Evolutionary conservation across 2,113 vertebrate genomes (phyloP).

Genomic region (Eudyptes chrysolophus): DNA sequence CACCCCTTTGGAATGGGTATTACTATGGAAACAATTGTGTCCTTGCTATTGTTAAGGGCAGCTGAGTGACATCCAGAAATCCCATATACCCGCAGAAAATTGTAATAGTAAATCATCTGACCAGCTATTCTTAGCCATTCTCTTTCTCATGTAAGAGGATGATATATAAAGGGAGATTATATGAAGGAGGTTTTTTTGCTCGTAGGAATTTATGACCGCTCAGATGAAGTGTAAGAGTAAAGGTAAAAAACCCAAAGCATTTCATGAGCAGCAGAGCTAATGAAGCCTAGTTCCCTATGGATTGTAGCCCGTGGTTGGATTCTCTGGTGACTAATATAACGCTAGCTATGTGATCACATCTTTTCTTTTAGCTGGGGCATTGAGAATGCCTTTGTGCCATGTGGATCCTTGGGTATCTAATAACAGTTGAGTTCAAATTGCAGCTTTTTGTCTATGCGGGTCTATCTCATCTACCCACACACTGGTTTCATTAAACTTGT

Average conservation of each 20-base stretch:
- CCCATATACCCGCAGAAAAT: slow-evolving; percentile 60
- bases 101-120: slow-evolving; percentile 70
- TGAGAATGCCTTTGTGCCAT: background rate
- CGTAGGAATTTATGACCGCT: background rate
- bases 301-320: slow-evolving; percentile 29
- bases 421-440: slow-evolving; percentile 5
- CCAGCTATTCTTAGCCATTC: slow-evolving; percentile 57
- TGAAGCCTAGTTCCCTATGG: slow-evolving; percentile 45
- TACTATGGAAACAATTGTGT: slow-evolving; percentile 68
- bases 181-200: slow-evolving; percentile 27
- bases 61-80: slow-evolving; percentile 61
- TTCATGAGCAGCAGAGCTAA: slow-evolving; percentile 45
- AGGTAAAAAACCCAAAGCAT: slow-evolving; percentile 38
- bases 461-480: background rate
- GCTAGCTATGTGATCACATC: background rate
- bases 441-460: background rate
- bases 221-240: slow-evolving; percentile 13
- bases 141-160: slow-evolving; percentile 31
- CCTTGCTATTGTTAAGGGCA: slow-evolving; percentile 61
- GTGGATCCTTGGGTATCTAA: slow-evolving; percentile 5
- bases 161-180: slow-evolving; percentile 50
- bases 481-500: background rate
- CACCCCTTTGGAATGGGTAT: slow-evolving; percentile 51
- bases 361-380: slow-evolving; percentile 30
- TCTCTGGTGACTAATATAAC: slow-evolving; percentile 36